phyloP scores from a whole-genome alignment of 92 coral and sea anemone species.

The Anthopleura xanthogrammica region DNA sequence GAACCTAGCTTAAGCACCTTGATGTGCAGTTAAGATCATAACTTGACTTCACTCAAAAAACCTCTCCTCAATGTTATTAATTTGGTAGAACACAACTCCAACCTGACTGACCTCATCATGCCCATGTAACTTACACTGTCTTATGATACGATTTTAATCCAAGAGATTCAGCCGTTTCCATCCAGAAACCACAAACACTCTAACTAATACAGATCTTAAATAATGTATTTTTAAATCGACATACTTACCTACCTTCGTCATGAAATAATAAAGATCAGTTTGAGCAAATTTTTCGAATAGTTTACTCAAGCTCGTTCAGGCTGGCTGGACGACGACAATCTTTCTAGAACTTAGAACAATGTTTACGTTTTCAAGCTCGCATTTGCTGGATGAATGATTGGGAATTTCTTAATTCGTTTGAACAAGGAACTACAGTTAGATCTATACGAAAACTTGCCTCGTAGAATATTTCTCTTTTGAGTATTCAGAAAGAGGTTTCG shows the following conservation, averaged over 20 bases:
- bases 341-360: background rate
- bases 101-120: background rate
- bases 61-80: too few species aligned
- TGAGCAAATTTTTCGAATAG: background rate
- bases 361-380: background rate
- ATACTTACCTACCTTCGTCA: background rate
- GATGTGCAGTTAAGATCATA: background rate
- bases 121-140: background rate
- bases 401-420: background rate
- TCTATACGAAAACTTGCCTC: background rate
- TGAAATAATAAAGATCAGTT: background rate
- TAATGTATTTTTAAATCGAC: constrained; percentile 2
- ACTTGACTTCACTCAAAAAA: background rate
- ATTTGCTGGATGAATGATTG: background rate
- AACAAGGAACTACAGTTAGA: background rate
- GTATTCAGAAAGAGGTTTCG: background rate
- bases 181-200: background rate
- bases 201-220: constrained; percentile 1
- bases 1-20: too few species aligned
- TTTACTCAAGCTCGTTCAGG: background rate
- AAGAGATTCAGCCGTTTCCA: background rate
- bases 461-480: background rate
- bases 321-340: background rate
- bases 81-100: too few species aligned
- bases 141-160: background rate